These are phyloP conservation scores for Drosophila quadrilineata DNA, from an alignment of 1,140 invertebrate species.

Conservation along the genomic window DNA sequence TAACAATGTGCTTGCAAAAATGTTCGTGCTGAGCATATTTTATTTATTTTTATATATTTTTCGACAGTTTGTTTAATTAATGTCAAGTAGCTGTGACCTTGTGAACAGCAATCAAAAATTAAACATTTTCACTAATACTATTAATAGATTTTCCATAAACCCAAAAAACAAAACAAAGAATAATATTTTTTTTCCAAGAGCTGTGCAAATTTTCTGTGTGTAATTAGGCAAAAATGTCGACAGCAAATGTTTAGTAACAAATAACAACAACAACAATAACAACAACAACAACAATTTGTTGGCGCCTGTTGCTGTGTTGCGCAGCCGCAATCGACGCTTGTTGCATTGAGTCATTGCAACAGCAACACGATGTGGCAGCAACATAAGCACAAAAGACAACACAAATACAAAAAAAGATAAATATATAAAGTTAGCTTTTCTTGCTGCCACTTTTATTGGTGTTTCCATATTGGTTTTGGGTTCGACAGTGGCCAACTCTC, in stretches of 20 bases:
- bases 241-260: conserved; percentile 34
- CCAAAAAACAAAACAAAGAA: too few species aligned
- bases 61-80: neutral
- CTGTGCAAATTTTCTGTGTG: neutral
- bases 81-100: conserved; percentile 17
- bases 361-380: neutral
- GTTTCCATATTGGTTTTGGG: conserved; percentile 37
- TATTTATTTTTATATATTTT: neutral
- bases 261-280: conserved; percentile 18
- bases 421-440: conserved; percentile 5
- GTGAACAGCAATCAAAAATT: neutral
- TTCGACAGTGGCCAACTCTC: conserved; percentile 19
- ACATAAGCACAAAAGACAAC: neutral
- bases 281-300: conserved; percentile 10
- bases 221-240: conserved; percentile 2
- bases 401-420: conserved; percentile 36
- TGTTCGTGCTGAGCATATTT: too few species aligned
- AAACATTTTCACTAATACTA: too few species aligned
- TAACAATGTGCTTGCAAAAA: neutral
- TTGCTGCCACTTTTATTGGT: conserved; percentile 32
- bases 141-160: too few species aligned
- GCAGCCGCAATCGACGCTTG: conserved; percentile 14
- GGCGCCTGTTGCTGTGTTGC: conserved; percentile 23
- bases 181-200: neutral
- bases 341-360: conserved; percentile 47